phyloP scores from a whole-genome alignment of 2,797 vertebrate genomes.

The Enteromius treurensis region DNA sequence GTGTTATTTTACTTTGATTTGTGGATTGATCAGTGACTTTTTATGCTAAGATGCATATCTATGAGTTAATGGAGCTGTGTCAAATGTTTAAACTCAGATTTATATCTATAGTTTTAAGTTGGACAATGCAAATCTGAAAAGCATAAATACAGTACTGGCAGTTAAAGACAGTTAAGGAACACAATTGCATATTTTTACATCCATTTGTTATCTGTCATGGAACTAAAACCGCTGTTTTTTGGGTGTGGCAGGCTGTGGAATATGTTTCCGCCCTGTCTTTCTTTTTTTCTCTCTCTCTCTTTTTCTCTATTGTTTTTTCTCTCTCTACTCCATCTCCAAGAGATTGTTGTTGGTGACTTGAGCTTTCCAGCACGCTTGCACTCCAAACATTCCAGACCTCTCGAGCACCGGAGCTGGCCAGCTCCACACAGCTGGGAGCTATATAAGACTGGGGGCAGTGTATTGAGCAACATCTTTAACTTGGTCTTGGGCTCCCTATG shows the following conservation, averaged over 20 bases:
- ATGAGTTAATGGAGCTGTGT: not conserved
- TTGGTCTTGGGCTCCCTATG: conserved; percentile 23
- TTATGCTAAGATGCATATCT: not conserved
- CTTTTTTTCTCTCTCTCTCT: conserved; percentile 32
- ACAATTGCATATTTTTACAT: conserved; percentile 20
- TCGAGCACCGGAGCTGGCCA: conserved; percentile 66
- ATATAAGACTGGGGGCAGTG: conserved; percentile 73
- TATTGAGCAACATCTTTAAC: conserved; percentile 67
- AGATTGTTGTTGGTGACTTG: conserved; percentile 67
- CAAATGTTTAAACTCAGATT: conserved; percentile 22
- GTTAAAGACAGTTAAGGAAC: not conserved
- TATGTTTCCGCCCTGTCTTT: conserved; percentile 6
- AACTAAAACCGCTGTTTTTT: conserved; percentile 73
- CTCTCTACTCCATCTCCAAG: conserved; percentile 27
- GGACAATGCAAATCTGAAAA: not conserved
- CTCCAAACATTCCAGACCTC: conserved; percentile 79
- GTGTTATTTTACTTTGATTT: conserved; percentile 5
- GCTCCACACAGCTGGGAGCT: conserved; percentile 75
- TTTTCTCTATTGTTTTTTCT: conserved; percentile 8
- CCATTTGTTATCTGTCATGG: conserved; percentile 68
- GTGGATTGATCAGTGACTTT: not conserved
- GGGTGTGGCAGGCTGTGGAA: conserved; percentile 61
- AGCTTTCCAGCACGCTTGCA: conserved; percentile 74
- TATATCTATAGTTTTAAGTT: conserved; percentile 10
- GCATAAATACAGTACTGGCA: not conserved